Evolutionary conservation across 2,888 invertebrate genomes (phyloP).

Genomic region (Boloria selene): DNA sequence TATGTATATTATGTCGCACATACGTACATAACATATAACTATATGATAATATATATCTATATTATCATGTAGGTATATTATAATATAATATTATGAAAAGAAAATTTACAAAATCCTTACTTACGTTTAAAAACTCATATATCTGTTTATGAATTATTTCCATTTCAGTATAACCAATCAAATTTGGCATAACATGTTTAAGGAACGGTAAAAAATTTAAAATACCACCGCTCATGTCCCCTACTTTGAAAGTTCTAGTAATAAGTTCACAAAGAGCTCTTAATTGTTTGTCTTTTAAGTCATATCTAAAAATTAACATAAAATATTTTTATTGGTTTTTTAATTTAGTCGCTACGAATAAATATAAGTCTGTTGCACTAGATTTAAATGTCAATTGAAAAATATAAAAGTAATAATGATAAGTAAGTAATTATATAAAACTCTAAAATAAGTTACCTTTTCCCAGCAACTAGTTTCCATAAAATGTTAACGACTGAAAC

Average conservation of each 20-base stretch:
- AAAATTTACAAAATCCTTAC: conserved; percentile 28
- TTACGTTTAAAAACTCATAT: conserved; percentile 81
- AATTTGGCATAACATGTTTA: conserved; percentile 83
- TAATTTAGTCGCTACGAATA: not conserved
- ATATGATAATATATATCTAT: no score
- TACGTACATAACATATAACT: no score
- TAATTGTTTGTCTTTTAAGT: conserved; percentile 81
- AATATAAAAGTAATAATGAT: not conserved
- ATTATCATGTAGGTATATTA: no score
- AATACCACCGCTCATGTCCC: conserved; percentile 87
- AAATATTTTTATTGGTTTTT: not conserved
- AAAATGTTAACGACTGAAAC: conserved; percentile 86
- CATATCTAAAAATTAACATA: conserved; percentile 66
- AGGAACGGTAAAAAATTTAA: conserved; percentile 87
- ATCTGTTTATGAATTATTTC: conserved; percentile 73
- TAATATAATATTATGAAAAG: no score
- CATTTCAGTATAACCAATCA: conserved; percentile 84
- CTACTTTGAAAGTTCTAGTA: conserved; percentile 83
- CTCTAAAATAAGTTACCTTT: conserved; percentile 62
- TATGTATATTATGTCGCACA: no score
- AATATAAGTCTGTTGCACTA: no score
- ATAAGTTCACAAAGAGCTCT: conserved; percentile 80
- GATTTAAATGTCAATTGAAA: no score
- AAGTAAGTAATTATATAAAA: conserved; percentile 6
- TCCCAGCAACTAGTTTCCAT: conserved; percentile 87